Base-by-base conservation (phyloP, 2,888 invertebrate genomes). In the Cetonia aurata region DNA sequence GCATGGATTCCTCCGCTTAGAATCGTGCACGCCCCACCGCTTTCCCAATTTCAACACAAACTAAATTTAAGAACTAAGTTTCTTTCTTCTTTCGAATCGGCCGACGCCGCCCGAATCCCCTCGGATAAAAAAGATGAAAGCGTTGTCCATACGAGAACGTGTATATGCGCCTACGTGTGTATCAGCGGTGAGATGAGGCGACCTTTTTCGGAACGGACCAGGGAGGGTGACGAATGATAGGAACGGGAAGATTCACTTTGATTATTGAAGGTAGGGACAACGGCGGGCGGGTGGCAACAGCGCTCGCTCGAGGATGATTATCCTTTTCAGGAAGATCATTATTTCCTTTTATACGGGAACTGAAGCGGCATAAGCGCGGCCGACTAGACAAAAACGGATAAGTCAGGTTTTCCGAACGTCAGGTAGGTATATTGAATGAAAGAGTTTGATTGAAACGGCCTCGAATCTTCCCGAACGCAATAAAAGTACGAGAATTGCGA, bases 51-150 rank as follows among this genome's bases (percentile, higher is more conserved):
- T 79, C 80, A 75, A 76, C 79, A 77, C 79, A 82, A 83, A 82
- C 81, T 80, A 81, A 82, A 82, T 83, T 83, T 82, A 79, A 81
- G 79, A 81, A 82, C 79, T 80, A 77, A 81, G 78, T 81, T 81
- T 80, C 79, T 78, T 79, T 79, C 77, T 76, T 74, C 48, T 31
- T 13, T 46, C 25, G 46, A 31, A 15, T 19, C 31, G 41, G 12
- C 15, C n/a, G 37, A 37, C n/a, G 56, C 75, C 71, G 71, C 74
- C 17, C 52, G 52, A 37, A 56, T 56, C 75, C 70, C 73, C 62
- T 72, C 72, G 72, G 77, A 79, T 74, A 73, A 77, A 75, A 74
- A 79, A 78, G 77, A 78, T 78, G 78, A 79, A 78, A 77, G 78
- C 17, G 19, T 6, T 25, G 31, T 17, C 19, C 13, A 25, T 15